These are phyloP conservation scores for Vidua chalybeata DNA, from an alignment of 2,113 vertebrate genomes.

Conservation along the genomic window DNA sequence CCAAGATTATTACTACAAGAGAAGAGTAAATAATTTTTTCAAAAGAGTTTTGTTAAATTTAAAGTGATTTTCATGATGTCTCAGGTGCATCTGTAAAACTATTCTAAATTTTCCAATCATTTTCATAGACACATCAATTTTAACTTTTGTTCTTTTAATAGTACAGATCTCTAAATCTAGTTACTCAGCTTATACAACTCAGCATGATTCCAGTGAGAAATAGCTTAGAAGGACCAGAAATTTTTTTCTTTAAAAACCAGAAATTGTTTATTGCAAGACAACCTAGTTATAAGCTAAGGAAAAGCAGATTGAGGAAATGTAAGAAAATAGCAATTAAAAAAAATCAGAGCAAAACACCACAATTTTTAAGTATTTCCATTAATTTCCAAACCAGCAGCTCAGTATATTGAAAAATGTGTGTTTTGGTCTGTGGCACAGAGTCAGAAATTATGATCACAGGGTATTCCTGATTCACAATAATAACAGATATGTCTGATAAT, in stretches of 20 bases:
- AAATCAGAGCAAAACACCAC: background rate
- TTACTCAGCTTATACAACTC: background rate
- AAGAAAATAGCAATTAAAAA: background rate
- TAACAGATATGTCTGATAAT: background rate
- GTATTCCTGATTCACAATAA: background rate
- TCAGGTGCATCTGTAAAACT: background rate
- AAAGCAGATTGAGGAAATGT: background rate
- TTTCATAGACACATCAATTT: background rate
- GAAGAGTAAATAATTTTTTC: background rate
- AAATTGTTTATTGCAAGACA: background rate
- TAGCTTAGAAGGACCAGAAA: background rate
- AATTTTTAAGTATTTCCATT: background rate
- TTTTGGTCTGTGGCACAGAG: background rate
- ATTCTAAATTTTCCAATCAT: background rate
- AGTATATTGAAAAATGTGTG: background rate
- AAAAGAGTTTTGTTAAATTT: background rate
- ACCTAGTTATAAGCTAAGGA: background rate
- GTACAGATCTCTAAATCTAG: background rate
- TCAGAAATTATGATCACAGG: background rate
- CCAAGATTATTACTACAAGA: background rate
- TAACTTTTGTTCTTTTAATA: background rate
- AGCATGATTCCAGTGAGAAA: background rate
- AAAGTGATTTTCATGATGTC: background rate
- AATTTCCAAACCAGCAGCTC: background rate
- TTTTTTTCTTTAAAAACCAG: background rate